Percentiles rank a stretch among this genome's conserved stretches.
These are phyloP conservation scores for Eilema griseolum DNA, from an alignment of 2,888 invertebrate genomes.

Conservation along the genomic window DNA sequence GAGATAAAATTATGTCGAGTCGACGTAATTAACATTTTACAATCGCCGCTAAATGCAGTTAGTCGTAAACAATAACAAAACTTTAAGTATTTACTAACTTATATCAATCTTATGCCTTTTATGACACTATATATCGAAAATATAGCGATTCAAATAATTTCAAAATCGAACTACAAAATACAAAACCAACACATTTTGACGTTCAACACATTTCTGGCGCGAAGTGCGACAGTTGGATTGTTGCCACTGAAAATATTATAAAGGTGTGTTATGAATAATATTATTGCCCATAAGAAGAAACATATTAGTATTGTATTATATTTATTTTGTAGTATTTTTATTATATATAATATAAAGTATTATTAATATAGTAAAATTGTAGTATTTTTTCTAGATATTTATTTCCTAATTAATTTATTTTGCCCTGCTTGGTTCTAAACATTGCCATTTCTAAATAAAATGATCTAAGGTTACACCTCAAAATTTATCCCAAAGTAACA, in stretches of 20 bases:
- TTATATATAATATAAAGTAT: no score
- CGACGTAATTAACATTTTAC: neutral
- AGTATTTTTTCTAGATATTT: no score
- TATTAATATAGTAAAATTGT: no score
- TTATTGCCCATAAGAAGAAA: no score
- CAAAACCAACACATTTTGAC: conserved; percentile 49
- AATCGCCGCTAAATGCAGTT: neutral
- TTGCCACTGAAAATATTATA: conserved; percentile 10
- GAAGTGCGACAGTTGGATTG: conserved; percentile 57
- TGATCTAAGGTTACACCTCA: no score
- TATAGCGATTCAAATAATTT: conserved; percentile 13
- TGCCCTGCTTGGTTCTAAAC: no score
- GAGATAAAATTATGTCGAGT: conserved; percentile 4
- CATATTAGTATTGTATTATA: no score
- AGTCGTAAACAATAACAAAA: neutral
- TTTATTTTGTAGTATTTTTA: no score
- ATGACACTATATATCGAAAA: neutral
- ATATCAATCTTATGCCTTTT: neutral
- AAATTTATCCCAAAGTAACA: no score
- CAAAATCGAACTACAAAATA: conserved; percentile 33
- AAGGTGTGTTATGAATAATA: no score
- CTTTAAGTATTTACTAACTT: conserved; percentile 25
- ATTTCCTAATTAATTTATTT: no score
- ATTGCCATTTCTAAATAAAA: no score
- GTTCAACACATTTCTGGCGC: conserved; percentile 72